Conservation (phyloP, 2,113 vertebrate genomes). For the Lepisosteus osseus region DNA sequence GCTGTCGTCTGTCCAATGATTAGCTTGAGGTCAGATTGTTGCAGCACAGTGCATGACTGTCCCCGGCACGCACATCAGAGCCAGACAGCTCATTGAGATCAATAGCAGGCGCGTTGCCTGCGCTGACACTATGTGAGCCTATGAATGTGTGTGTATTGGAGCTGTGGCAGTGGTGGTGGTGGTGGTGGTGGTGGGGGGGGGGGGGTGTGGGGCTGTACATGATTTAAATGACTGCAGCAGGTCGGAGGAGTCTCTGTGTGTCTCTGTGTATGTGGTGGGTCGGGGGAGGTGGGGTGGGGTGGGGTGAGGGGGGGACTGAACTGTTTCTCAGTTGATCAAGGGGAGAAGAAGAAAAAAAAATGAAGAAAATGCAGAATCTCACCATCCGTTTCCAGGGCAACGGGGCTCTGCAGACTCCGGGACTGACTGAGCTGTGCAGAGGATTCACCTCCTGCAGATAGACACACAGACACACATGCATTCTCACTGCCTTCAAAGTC, state of each 20-base stretch:
- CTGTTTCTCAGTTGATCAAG: conserved; percentile 18
- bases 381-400: conserved; percentile 77
- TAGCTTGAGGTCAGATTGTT: conserved; percentile 36
- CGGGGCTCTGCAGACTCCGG: conserved; percentile 67
- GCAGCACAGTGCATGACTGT: conserved; percentile 3
- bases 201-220: conserved; percentile 37
- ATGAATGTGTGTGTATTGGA: neutral
- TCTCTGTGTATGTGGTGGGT: conserved; percentile 1
- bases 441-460: neutral
- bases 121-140: conserved; percentile 25
- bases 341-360: conserved; percentile 45
- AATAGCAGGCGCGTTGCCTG: conserved; percentile 26
- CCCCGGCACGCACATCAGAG: neutral
- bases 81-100: conserved; percentile 21
- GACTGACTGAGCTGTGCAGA: conserved; percentile 41
- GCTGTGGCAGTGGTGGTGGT: neutral
- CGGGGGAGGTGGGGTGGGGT: conserved; percentile 65
- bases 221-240: conserved; percentile 70
- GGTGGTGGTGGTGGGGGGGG: neutral
- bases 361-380: conserved; percentile 59
- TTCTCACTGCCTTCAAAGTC: conserved; percentile 4
- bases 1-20: conserved; percentile 7
- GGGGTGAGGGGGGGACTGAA: conserved; percentile 43
- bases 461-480: conserved; percentile 11
- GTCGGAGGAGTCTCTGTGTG: conserved; percentile 28